Evolutionary conservation across 2,888 invertebrate genomes (phyloP), one percentile per base, ranked within the genome.

Genomic region (Drosophila diplacantha): DNA sequence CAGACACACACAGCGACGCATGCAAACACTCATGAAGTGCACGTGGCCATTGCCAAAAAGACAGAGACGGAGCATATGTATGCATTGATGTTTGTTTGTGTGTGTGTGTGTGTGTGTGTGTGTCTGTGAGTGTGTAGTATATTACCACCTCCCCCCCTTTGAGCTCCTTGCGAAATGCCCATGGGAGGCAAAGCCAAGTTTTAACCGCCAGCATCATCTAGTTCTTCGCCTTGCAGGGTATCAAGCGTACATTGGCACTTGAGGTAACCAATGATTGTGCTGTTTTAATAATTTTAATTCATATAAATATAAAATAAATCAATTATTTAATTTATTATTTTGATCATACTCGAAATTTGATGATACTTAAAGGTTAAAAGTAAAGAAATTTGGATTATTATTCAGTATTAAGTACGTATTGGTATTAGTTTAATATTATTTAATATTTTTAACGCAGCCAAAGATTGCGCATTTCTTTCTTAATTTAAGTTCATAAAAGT

Each of bases 151-250:
- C 24, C 8, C 11, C 20, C 11, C 6, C 11, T 52, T 54, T n/a
- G 44, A 44, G 31, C 29, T 44, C 51, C 51, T 20, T 16, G 57
- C 22, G 41, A 31, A 58, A 44, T n/a, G 44, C 69, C 66, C 55
- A 54, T 50, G 59, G 68, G 71, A 59, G 50, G 54, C 62, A 50
- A 72, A 69, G 62, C 69, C 69, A 77, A 76, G 70, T 79, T 75
- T 75, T 79, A 75, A 75, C 79, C 79, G 75, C 71, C 67, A 79
- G 71, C 79, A 64, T 63, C 64, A 47, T 51, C 60, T 38, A 46
- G 31, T 31, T 62, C 43, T 37, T 26, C 38, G 11, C 8, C 38
- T 39, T 38, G 20, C 37, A 32, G 58, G 58, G 31, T 47, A 37
- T 44, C 18, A 31, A 43, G 12, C 3, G 54, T 12, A 35, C 14